phyloP scores from a whole-genome alignment of 2,888 invertebrate species.

The Oegoconia quadripuncta region DNA sequence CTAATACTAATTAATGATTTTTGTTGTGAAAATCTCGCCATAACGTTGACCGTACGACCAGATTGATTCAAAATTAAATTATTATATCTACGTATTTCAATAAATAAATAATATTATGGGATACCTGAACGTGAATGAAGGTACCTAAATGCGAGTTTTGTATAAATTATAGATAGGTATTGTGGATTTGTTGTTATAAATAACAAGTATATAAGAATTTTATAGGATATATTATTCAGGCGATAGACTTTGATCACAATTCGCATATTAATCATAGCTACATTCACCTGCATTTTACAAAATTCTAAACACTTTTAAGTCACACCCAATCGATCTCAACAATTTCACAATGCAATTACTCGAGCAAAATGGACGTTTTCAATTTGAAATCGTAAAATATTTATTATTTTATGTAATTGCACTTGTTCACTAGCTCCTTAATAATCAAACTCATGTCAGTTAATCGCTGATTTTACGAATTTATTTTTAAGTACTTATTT shows the following conservation, averaged over 20 bases:
- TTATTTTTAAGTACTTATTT: neutral
- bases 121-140: neutral
- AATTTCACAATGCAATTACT: constrained; percentile 45
- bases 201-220: too few relatives aligned
- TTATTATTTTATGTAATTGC: constrained; percentile 65
- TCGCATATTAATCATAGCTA: too few relatives aligned
- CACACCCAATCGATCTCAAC: constrained; percentile 13
- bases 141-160: too few relatives aligned
- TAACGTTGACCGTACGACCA: constrained; percentile 15
- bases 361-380: constrained; percentile 63
- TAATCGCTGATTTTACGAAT: constrained; percentile 32
- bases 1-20: neutral
- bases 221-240: too few relatives aligned
- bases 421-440: constrained; percentile 57
- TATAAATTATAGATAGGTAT: too few relatives aligned
- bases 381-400: constrained; percentile 48
- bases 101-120: constrained; percentile 1
- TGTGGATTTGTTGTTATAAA: too few relatives aligned
- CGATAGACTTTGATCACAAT: too few relatives aligned
- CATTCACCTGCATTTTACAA: neutral
- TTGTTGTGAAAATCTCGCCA: constrained; percentile 18
- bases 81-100: constrained; percentile 21
- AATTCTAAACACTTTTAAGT: neutral
- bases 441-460: constrained; percentile 40
- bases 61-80: constrained; percentile 21